Evolutionary conservation across 2,888 invertebrate species (phyloP).

Genomic region (Cephus spinipes): DNA sequence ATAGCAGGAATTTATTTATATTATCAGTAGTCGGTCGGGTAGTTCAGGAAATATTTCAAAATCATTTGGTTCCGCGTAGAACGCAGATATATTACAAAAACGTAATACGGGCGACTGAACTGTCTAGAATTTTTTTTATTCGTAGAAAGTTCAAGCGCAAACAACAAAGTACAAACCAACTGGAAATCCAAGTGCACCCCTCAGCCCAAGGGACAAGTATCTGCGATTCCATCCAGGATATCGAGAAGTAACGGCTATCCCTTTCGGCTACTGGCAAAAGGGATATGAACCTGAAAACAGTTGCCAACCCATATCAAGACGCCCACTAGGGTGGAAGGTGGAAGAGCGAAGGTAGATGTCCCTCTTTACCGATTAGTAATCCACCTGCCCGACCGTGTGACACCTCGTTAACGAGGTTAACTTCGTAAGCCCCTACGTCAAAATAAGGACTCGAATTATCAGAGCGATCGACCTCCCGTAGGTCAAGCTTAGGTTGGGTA

Average conservation of each 20-base stretch:
- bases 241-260: background rate
- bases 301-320: background rate
- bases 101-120: background rate
- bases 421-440: background rate
- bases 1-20: background rate
- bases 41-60: background rate
- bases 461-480: background rate
- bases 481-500: background rate
- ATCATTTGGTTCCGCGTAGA: background rate
- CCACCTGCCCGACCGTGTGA: constrained; percentile 11
- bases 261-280: background rate
- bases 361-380: constrained; percentile 2
- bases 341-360: background rate
- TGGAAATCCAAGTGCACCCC: background rate
- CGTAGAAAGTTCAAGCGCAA: too few relatives aligned
- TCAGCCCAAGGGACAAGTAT: background rate
- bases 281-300: background rate
- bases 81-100: background rate
- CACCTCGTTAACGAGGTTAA: constrained; percentile 9
- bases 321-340: background rate
- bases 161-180: background rate
- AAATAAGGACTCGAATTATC: background rate
- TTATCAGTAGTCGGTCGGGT: background rate
- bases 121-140: background rate
- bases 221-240: background rate